Evolutionary conservation across 2,888 invertebrate species (phyloP), one percentile per base, ranked within the genome.

Genomic region (Latrodectus hesperus): DNA sequence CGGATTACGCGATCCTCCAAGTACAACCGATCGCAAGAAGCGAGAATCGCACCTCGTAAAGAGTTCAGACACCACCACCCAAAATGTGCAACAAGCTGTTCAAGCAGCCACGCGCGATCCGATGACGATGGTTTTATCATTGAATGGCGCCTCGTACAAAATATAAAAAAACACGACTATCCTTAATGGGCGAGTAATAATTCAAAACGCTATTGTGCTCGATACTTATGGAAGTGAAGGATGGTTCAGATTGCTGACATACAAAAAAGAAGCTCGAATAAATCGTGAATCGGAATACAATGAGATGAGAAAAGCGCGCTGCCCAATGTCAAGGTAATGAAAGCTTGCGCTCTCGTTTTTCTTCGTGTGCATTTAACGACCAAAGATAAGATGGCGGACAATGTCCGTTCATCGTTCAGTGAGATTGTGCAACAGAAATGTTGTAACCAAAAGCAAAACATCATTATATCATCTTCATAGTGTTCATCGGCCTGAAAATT

Each of bases 131-230:
- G 22, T 55, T 12, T 22, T 16, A 38, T 55, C 55, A 22, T 11
- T 1, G 11, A 26, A 55, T 22, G 73, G 22, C 16, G 16, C 72
- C 17, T 17, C 6, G 55, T 17, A 22, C 55, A 10, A 73, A 52
- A 73, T 72, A 38, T 38, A 38, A 38, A 38, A n/a, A 52, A 72
- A 60, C n/a, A 60, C 60, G 60, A 38, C 38, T 9, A 60, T 60
- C 60, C 6, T 60, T 60, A 60, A 60, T 16, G n/a, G 12, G n/a
- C 60, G 14, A 6, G 60, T 60, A 12, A 60, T 60, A 60, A 60
- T 60, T 60, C 17, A 55, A 77, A 9, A 11, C 49, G 26, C 81
- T 49, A 81, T 81, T 81, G 81, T 81, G 81, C 64, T 73, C 17
- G 17, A 17, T 51, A 38, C 49, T 49, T 71, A 49, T n/a, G n/a